Conservation (phyloP, 1,140 invertebrate genomes). For the Heterodera carotae region DNA sequence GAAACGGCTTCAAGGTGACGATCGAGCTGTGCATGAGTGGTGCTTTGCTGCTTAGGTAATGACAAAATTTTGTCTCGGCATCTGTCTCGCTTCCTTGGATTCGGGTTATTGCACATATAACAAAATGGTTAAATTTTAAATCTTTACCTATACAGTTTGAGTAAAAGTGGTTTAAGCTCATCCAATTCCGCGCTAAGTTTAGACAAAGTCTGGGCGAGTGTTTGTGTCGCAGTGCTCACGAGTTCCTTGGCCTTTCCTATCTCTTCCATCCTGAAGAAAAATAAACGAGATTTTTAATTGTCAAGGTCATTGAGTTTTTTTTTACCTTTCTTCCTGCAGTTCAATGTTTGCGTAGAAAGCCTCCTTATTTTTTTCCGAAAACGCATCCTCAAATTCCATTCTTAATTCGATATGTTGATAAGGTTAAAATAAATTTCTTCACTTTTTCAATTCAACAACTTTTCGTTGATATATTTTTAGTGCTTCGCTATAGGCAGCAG, state of each 20-base stretch:
- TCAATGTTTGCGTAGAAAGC: slow-evolving; percentile 33
- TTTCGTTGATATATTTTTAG: slow-evolving; percentile 36
- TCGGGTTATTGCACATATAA: too few relatives aligned
- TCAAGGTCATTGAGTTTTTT: neutral
- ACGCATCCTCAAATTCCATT: slow-evolving; percentile 3
- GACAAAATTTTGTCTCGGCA: slow-evolving; percentile 25
- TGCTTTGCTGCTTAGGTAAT: slow-evolving; percentile 19
- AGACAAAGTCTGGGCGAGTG: slow-evolving; percentile 24
- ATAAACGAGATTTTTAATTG: neutral
- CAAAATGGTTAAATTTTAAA: too few relatives aligned
- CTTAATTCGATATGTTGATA: neutral
- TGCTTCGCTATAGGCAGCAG: slow-evolving; percentile 39
- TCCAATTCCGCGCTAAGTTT: slow-evolving; percentile 33
- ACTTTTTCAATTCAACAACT: slow-evolving; percentile 30
- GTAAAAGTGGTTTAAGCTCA: slow-evolving; percentile 29
- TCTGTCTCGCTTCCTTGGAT: slow-evolving; percentile 36
- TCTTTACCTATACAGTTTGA: slow-evolving; percentile 32
- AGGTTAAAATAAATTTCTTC: neutral
- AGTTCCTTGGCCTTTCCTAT: slow-evolving; percentile 30
- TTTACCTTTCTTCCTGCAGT: slow-evolving; percentile 27
- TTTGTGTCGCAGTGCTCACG: slow-evolving; percentile 26
- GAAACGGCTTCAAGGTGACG: slow-evolving; percentile 25
- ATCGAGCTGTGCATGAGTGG: slow-evolving; percentile 33
- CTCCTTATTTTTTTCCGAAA: slow-evolving; percentile 22
- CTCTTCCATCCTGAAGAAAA: slow-evolving; percentile 33